phyloP scores from a whole-genome alignment of 2,113 vertebrate genomes.

The Gadus chalcogrammus region DNA sequence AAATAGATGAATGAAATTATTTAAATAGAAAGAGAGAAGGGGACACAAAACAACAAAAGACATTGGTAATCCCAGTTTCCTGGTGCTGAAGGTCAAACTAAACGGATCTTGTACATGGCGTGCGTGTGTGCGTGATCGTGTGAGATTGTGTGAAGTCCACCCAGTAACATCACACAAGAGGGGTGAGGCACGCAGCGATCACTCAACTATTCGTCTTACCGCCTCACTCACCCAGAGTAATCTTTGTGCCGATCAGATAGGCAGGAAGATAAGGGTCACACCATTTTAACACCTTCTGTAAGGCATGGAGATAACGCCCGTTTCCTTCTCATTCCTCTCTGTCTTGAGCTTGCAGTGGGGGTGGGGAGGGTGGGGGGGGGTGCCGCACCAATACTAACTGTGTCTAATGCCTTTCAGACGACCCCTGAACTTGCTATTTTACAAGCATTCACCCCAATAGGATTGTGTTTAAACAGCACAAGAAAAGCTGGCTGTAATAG shows the following conservation, averaged over 20 bases:
- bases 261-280: conserved; percentile 68
- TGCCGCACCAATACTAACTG: conserved; percentile 17
- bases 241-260: conserved; percentile 67
- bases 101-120: conserved; percentile 35
- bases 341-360: background rate
- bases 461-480: too few relatives aligned
- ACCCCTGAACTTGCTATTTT: background rate
- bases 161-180: conserved; percentile 29
- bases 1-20: conserved; percentile 21
- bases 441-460: too few relatives aligned
- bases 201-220: conserved; percentile 52
- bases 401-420: background rate
- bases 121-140: conserved; percentile 8
- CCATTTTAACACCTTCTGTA: conserved; percentile 69
- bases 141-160: conserved; percentile 9
- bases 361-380: conserved; percentile 23
- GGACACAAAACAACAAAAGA: conserved; percentile 21
- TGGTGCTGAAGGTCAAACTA: conserved; percentile 46
- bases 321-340: conserved; percentile 16
- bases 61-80: conserved; percentile 32
- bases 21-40: conserved; percentile 9
- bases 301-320: conserved; percentile 48
- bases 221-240: conserved; percentile 48
- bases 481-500: too few relatives aligned
- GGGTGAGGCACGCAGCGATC: conserved; percentile 36